Conservation (phyloP, 30 jellyfish, hydroid and myxozoan species). For the Nemopilema nomurai region DNA sequence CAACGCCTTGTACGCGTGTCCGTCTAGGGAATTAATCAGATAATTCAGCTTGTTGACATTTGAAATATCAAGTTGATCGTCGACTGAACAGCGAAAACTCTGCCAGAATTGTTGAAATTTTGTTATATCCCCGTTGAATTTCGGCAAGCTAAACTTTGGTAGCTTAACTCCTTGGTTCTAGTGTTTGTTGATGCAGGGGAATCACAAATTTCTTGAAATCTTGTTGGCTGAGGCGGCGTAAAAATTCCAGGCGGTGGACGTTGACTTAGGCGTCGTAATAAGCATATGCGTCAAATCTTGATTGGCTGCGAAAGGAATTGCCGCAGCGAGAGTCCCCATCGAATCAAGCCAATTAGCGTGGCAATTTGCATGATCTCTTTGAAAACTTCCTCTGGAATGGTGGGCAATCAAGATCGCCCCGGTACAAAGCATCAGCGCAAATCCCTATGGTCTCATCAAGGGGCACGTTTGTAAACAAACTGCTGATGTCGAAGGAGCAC, state of each 20-base stretch:
- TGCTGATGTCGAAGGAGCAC: too few species aligned
- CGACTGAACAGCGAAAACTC: slow-evolving; percentile 6
- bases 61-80: slow-evolving; percentile 6
- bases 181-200: background rate
- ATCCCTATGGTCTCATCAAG: too few species aligned
- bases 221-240: slow-evolving; percentile 5
- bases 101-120: slow-evolving; percentile 34
- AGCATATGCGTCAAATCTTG: too few species aligned
- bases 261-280: too few species aligned
- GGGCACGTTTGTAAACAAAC: too few species aligned
- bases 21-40: slow-evolving; percentile 37
- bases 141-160: slow-evolving; percentile 36
- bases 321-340: too few species aligned
- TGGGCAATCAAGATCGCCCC: too few species aligned
- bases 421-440: too few species aligned
- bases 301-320: too few species aligned
- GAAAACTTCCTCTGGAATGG: too few species aligned
- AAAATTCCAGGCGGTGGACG: slow-evolving; percentile 11
- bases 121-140: slow-evolving; percentile 29
- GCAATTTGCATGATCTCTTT: too few species aligned
- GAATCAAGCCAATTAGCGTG: too few species aligned
- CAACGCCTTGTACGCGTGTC: slow-evolving; percentile 31
- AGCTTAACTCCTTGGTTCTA: slow-evolving; percentile 24
- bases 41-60: slow-evolving; percentile 20
- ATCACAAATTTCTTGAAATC: background rate